A percentile compares a stretch with the other conserved stretches of the same genome.
Conservation (phyloP, 2,888 invertebrate genomes). For the Polydrusus tereticollis region DNA sequence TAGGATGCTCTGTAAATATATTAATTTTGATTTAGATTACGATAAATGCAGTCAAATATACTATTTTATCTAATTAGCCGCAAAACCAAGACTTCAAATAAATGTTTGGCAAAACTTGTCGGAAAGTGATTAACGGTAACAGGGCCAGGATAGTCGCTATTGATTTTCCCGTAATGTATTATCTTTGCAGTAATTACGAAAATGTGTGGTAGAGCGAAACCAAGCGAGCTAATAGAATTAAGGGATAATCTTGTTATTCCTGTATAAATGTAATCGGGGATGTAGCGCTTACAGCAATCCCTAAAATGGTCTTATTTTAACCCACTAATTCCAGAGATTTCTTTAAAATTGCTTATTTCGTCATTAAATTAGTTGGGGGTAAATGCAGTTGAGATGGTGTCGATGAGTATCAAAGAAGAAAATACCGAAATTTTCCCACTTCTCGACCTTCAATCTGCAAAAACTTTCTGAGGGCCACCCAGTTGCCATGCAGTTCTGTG, state of each 20-base stretch:
- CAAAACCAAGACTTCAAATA: neutral
- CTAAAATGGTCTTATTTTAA: neutral
- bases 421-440: no score
- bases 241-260: slow-evolving; percentile 27
- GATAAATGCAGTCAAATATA: neutral
- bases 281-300: slow-evolving; percentile 4
- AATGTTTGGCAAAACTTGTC: neutral
- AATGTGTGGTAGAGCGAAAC: slow-evolving; percentile 31
- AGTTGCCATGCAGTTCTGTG: no score
- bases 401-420: no score
- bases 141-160: neutral
- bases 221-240: slow-evolving; percentile 32
- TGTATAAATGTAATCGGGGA: slow-evolving; percentile 19
- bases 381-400: no score
- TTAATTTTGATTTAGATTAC: neutral
- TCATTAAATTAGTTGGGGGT: no score
- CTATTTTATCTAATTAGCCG: neutral
- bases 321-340: neutral
- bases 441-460: no score
- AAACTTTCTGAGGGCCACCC: no score
- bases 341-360: no score
- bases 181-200: slow-evolving; percentile 29
- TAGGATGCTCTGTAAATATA: no score
- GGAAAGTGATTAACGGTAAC: neutral
- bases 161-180: slow-evolving; percentile 22